Evolutionary conservation across 2,797 vertebrate genomes (phyloP), one percentile per base, ranked within the genome.

Genomic region (Lithobates pipiens): DNA sequence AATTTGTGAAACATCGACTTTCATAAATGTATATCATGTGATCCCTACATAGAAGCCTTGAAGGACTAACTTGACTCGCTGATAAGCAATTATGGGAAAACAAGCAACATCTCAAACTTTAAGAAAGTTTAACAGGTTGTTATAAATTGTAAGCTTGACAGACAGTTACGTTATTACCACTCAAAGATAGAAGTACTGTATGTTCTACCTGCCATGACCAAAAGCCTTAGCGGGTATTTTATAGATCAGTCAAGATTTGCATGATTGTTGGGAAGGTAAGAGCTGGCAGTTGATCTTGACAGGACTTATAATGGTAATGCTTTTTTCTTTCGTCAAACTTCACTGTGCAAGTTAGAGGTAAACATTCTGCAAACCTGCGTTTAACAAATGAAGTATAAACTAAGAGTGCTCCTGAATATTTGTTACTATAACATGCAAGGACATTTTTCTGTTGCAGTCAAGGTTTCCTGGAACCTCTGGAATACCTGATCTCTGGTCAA

Each of bases 41-140:
- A 68, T 79, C 25, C 6, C 10, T 69, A 69, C 29, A 69, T 34
- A 2, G 32, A 69, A 34, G 15, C 68, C 16, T 39, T 72, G 34
- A 79, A 69, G 50, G 23, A 18, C 65, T 46, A 29, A 68, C 63
- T 34, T 46, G 27, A 10, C 39, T 78, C 67, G 25, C 44, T 44
- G 67, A 80, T 70, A 80, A 71, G 78, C 78, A 80, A 80, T 80
- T 70, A 71, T 65, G 3, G 18, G 16, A 46, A 69, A 68, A 69
- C 27, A 77, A 65, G 68, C 77, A 79, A 23, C 44, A 10, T 3
- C 32, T 18, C 9, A 1, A 32, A 21, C 65, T 78, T 9, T 16
- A 23, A 77, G 36, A 39, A 39, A 63, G 65, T 79, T 69, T 69
- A 50, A 10, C 21, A 54, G 27, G 21, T 71, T 54, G 29, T n/a